Percentiles rank a stretch among this genome's conserved stretches.
phyloP scores from a whole-genome alignment of 2,888 invertebrate species.

The Volucella inanis region DNA sequence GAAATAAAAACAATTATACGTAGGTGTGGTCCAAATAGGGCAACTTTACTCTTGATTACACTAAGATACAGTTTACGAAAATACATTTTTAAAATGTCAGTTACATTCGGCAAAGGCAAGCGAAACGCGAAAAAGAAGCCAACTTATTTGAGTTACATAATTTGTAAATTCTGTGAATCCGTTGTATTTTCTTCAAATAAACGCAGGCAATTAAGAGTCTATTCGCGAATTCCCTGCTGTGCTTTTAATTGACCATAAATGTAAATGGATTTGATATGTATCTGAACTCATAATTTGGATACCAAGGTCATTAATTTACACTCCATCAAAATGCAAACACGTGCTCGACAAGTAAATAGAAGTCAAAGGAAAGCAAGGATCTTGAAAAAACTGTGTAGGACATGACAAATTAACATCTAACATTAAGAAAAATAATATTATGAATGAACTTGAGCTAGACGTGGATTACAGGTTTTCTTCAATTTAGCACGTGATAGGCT shows the following conservation, averaged over 20 bases:
- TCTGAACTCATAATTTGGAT: background rate
- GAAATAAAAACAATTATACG: conserved; percentile 40
- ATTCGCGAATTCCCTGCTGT: background rate
- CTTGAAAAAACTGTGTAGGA: background rate
- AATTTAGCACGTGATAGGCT: background rate
- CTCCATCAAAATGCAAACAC: conserved; percentile 13
- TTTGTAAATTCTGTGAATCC: background rate
- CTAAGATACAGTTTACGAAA: conserved; percentile 10
- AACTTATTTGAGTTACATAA: background rate
- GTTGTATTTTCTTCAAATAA: too few species aligned
- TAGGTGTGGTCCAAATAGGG: conserved; percentile 8
- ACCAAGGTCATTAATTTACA: background rate
- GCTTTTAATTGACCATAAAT: conserved; percentile 22
- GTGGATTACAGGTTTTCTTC: background rate
- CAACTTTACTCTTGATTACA: conserved; percentile 42
- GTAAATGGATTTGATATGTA: conserved; percentile 17
- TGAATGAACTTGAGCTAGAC: conserved; percentile 28
- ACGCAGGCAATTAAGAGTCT: background rate
- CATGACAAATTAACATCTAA: conserved; percentile 3
- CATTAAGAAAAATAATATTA: background rate
- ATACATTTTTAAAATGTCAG: background rate
- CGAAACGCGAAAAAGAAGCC: background rate
- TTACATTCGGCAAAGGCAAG: background rate
- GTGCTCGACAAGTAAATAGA: conserved; percentile 6
- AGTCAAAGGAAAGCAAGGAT: background rate